A percentile compares a stretch with the other conserved stretches of the same genome.
Evolutionary conservation across 2,113 vertebrate species (phyloP).

Genomic region (Gulo gulo): DNA sequence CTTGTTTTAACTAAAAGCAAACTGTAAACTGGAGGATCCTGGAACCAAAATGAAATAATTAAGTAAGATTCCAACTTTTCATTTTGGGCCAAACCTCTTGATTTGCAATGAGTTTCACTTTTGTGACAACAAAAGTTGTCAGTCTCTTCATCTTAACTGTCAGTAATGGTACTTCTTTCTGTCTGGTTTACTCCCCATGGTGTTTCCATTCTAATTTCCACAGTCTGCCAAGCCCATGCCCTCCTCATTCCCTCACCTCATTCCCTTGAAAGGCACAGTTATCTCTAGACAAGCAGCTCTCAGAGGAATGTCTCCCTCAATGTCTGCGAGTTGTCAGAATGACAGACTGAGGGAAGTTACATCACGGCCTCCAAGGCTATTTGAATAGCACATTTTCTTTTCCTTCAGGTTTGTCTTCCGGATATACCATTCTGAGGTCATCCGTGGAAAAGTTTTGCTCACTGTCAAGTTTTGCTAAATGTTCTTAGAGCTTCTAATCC

Average conservation of each 20-base stretch:
- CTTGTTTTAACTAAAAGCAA: background rate
- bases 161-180: background rate
- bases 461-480: background rate
- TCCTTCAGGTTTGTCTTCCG: background rate
- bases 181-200: background rate
- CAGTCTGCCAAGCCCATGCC: background rate
- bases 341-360: background rate
- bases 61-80: background rate
- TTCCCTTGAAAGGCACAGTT: slow-evolving; percentile 23
- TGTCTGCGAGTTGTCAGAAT: background rate
- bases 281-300: slow-evolving; percentile 26
- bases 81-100: background rate
- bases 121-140: background rate
- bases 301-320: background rate
- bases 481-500: background rate
- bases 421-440: slow-evolving; percentile 43
- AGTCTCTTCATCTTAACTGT: slow-evolving; percentile 33
- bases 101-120: slow-evolving; percentile 12
- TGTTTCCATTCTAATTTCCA: slow-evolving; percentile 8
- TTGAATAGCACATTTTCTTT: background rate
- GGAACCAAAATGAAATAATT: background rate
- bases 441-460: slow-evolving; percentile 8
- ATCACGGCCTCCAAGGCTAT: background rate
- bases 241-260: background rate
- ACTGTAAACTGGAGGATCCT: background rate